phyloP scores from a whole-genome alignment of 2,888 invertebrate genomes.

The Eupsilia transversa region DNA sequence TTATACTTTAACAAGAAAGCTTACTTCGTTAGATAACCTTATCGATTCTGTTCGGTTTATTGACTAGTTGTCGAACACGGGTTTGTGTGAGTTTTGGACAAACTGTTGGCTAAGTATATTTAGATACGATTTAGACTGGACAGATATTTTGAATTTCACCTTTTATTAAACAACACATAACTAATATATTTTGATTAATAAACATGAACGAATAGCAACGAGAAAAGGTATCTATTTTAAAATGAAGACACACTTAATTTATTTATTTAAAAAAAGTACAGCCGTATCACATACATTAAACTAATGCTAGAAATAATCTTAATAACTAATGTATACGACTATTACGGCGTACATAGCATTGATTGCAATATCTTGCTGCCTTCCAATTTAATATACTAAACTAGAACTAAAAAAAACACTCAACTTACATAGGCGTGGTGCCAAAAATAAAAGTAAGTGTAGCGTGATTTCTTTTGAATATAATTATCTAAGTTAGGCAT shows the following conservation, averaged over 20 bases:
- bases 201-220: background rate
- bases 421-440: too few relatives aligned
- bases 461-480: too few relatives aligned
- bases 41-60: constrained; percentile 42
- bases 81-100: constrained; percentile 12
- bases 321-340: too few relatives aligned
- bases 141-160: background rate
- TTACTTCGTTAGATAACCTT: constrained; percentile 37
- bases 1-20: constrained; percentile 18
- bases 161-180: background rate
- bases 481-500: too few relatives aligned
- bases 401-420: too few relatives aligned
- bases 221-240: background rate
- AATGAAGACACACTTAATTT: background rate
- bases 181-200: background rate
- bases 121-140: background rate
- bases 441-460: too few relatives aligned
- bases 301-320: too few relatives aligned
- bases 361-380: too few relatives aligned
- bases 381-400: too few relatives aligned
- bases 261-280: too few relatives aligned
- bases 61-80: constrained; percentile 34
- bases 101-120: constrained; percentile 5
- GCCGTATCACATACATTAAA: too few relatives aligned
- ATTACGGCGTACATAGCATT: too few relatives aligned